These are phyloP conservation scores for Cydia strobilella DNA, from an alignment of 1,140 invertebrate genomes.

Conservation along the genomic window DNA sequence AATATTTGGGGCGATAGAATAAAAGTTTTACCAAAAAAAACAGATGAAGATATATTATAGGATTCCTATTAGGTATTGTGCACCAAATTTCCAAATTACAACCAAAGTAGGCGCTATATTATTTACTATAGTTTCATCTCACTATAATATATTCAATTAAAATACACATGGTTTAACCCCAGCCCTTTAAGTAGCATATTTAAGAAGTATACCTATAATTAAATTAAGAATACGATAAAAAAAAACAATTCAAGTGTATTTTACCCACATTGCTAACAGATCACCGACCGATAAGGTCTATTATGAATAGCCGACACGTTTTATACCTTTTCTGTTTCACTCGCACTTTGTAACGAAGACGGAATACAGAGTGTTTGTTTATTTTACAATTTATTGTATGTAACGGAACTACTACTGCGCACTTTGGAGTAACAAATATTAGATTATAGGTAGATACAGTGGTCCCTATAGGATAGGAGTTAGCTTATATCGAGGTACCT, in stretches of 20 bases:
- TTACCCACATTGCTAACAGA: slow-evolving; percentile 46
- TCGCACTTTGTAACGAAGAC: slow-evolving; percentile 36
- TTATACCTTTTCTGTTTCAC: slow-evolving; percentile 44
- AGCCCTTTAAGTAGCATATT: slow-evolving; percentile 31
- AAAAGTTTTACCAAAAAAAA: no score
- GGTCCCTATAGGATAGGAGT: no score
- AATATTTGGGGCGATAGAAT: no score
- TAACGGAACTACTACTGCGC: not conserved
- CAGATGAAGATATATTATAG: no score
- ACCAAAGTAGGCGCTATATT: no score
- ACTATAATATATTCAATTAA: not conserved
- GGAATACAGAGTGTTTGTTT: slow-evolving; percentile 36
- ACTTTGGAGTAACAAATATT: not conserved
- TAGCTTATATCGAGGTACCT: no score
- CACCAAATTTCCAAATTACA: no score
- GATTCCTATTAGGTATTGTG: no score
- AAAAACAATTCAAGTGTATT: slow-evolving; percentile 38
- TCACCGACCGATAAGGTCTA: slow-evolving; percentile 49
- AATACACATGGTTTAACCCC: not conserved
- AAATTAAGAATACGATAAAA: slow-evolving; percentile 45
- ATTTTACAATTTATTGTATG: not conserved
- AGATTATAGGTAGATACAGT: no score
- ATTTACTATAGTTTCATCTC: not conserved
- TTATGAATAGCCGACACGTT: slow-evolving; percentile 50
- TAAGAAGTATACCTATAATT: slow-evolving; percentile 37